Percentiles rank a stretch among this genome's conserved stretches.
These are phyloP conservation scores for Ooceraea biroi DNA, from an alignment of 1,140 invertebrate genomes.

Conservation along the genomic window DNA sequence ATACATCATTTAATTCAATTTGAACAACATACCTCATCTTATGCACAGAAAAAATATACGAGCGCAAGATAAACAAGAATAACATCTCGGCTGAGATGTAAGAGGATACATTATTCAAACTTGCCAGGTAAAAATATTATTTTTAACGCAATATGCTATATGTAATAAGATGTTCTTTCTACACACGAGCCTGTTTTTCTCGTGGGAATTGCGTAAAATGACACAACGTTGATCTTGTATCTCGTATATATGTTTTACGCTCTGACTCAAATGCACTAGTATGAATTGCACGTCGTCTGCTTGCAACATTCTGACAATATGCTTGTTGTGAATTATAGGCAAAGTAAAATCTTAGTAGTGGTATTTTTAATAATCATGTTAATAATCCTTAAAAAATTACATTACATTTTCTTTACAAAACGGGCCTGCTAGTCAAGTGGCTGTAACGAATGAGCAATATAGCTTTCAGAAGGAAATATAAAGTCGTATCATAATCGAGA, in stretches of 20 bases:
- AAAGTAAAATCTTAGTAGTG: too few relatives aligned
- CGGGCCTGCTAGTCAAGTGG: not conserved
- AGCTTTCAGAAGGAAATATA: slow-evolving; percentile 19
- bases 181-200: not conserved
- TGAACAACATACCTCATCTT: too few relatives aligned
- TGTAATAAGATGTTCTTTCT: not conserved
- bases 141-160: not conserved
- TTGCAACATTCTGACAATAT: not conserved
- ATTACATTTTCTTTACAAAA: slow-evolving; percentile 27
- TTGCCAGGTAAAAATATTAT: slow-evolving; percentile 9
- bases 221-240: slow-evolving; percentile 29
- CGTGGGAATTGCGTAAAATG: slow-evolving; percentile 42
- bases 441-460: slow-evolving; percentile 35
- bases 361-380: too few relatives aligned
- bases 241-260: not conserved
- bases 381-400: slow-evolving; percentile 30
- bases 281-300: not conserved
- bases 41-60: too few relatives aligned
- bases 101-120: not conserved
- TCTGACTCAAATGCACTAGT: slow-evolving; percentile 19
- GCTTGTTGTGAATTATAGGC: not conserved
- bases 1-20: not conserved
- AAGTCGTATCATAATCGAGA: slow-evolving; percentile 24
- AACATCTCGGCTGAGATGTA: not conserved
- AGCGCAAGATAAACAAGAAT: not conserved